Evolutionary conservation across 2,113 vertebrate genomes (phyloP).

Genomic region (Jacana jacana): DNA sequence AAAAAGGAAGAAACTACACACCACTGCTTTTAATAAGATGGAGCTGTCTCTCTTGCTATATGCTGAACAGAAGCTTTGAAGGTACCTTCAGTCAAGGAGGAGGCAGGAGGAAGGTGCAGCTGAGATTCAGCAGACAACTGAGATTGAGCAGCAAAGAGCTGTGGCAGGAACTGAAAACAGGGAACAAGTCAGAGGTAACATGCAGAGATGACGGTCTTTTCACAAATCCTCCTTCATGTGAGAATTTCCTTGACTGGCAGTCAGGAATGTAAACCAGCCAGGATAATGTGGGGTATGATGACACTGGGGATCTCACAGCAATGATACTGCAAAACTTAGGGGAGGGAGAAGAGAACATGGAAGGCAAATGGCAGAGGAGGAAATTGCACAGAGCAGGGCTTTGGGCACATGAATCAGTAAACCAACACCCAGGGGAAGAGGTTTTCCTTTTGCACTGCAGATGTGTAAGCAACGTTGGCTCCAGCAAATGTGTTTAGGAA

Average conservation of each 20-base stretch:
- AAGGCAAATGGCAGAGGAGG: background rate
- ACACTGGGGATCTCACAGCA: background rate
- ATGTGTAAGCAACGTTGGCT: background rate
- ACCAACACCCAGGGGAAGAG: background rate
- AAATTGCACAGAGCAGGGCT: background rate
- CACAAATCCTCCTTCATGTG: conserved; percentile 53
- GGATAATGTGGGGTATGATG: background rate
- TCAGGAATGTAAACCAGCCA: background rate
- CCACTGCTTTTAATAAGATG: background rate
- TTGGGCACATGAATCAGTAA: background rate
- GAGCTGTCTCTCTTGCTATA: background rate
- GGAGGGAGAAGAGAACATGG: background rate
- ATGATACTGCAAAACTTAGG: background rate
- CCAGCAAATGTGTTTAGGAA: background rate
- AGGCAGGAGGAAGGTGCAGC: background rate
- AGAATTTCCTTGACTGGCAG: conserved; percentile 38
- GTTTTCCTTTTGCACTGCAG: background rate
- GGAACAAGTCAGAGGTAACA: background rate
- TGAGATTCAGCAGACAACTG: conserved; percentile 19
- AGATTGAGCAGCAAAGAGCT: conserved; percentile 21
- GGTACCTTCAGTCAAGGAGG: background rate
- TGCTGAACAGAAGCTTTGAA: background rate
- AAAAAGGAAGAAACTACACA: background rate
- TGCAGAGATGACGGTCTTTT: background rate
- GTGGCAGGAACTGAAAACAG: conserved; percentile 19